A percentile compares a stretch with the other conserved stretches of the same genome.
phyloP scores from a whole-genome alignment of 2,888 invertebrate genomes.

The Cancer borealis region DNA sequence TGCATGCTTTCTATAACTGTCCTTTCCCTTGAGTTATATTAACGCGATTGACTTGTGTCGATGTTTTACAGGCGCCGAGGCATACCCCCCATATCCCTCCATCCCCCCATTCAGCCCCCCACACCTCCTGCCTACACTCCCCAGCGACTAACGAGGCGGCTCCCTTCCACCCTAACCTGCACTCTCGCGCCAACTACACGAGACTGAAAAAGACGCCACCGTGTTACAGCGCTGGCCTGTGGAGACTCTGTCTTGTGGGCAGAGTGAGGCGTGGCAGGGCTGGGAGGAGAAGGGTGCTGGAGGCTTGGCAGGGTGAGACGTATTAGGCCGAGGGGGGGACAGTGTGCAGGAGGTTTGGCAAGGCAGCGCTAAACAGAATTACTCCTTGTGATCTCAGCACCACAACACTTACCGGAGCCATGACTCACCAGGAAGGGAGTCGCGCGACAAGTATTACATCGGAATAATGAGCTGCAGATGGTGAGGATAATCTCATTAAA shows the following conservation, averaged over 20 bases:
- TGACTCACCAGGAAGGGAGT: neutral
- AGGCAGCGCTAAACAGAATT: neutral
- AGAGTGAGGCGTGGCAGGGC: neutral
- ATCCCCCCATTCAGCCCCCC: neutral
- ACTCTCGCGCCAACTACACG: neutral
- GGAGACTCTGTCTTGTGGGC: neutral
- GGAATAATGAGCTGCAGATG: neutral
- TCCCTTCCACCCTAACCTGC: neutral
- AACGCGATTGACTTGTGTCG: neutral
- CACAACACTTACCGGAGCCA: neutral
- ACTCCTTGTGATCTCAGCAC: neutral
- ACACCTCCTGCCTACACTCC: neutral
- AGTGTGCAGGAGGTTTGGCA: neutral
- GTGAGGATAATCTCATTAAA: constrained; percentile 31
- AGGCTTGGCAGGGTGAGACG: neutral
- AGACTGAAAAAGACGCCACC: neutral
- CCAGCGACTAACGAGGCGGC: neutral
- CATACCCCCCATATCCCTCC: neutral
- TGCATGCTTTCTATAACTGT: neutral
- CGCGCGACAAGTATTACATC: neutral
- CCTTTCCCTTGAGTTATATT: neutral
- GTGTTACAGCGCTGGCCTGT: neutral
- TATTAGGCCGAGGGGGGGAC: neutral
- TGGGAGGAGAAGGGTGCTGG: neutral
- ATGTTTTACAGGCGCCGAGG: neutral